phyloP scores from a whole-genome alignment of 2,113 vertebrate genomes.

The Actenoides lindsayi region DNA sequence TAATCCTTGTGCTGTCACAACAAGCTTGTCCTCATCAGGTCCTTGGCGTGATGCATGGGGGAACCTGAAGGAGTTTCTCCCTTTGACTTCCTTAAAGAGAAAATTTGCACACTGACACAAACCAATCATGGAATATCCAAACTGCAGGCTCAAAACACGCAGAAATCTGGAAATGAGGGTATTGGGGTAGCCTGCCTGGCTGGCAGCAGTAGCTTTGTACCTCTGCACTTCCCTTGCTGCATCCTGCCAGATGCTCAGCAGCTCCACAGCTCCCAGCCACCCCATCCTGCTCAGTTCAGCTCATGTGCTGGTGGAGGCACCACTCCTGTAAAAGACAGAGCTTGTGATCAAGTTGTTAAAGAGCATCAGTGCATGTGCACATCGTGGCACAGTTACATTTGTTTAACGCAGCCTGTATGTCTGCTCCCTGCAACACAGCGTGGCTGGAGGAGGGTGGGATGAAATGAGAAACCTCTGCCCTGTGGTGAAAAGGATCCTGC shows the following conservation, averaged over 20 bases:
- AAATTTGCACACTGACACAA: neutral
- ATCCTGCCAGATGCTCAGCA: neutral
- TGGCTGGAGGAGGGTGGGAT: neutral
- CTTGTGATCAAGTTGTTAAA: neutral
- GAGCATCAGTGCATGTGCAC: neutral
- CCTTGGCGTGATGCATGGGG: rapidly evolving
- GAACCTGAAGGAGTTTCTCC: neutral
- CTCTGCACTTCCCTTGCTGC: neutral
- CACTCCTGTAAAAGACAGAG: neutral
- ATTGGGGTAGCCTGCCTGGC: neutral
- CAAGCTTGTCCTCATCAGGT: neutral
- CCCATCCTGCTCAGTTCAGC: neutral
- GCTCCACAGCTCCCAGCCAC: neutral
- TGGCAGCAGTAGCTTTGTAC: neutral
- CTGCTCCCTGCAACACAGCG: neutral
- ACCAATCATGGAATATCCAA: neutral
- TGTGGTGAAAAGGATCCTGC: neutral
- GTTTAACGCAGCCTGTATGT: neutral
- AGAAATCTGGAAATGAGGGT: neutral
- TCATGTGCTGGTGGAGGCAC: neutral
- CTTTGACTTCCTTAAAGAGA: neutral
- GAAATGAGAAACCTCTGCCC: neutral
- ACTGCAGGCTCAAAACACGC: neutral
- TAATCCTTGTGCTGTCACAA: neutral
- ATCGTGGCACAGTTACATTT: neutral